Evolutionary conservation across 2,113 vertebrate genomes (phyloP).

Genomic region (Dasyornis broadbenti): DNA sequence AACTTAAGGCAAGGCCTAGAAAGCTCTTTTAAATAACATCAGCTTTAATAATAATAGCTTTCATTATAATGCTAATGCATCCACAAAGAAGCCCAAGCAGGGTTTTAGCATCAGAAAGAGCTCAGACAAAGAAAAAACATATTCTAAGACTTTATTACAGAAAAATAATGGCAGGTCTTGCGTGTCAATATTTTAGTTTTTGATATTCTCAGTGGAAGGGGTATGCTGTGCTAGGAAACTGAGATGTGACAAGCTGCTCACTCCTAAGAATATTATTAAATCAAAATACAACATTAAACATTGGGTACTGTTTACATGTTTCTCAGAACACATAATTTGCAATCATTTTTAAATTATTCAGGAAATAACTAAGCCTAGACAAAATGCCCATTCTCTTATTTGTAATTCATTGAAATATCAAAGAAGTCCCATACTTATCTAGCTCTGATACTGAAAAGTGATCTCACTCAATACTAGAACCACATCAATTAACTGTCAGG

Average conservation of each 20-base stretch:
- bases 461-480: neutral
- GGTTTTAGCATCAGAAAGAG: neutral
- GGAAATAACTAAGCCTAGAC: neutral
- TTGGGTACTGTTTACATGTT: neutral
- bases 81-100: neutral
- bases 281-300: neutral
- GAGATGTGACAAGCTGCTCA: neutral
- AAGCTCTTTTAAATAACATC: neutral
- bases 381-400: neutral
- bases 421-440: neutral
- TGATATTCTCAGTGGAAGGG: neutral
- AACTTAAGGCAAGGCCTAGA: neutral
- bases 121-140: neutral
- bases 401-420: neutral
- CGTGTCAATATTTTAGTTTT: neutral
- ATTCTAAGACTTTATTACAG: neutral
- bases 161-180: neutral
- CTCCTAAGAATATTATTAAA: neutral
- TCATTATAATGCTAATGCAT: neutral
- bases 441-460: neutral
- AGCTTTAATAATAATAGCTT: neutral
- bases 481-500: accelerated
- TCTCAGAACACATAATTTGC: neutral
- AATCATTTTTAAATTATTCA: neutral
- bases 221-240: neutral